Base-by-base conservation (phyloP, 2,113 vertebrate genomes). In the Lepisosteus oculatus region DNA sequence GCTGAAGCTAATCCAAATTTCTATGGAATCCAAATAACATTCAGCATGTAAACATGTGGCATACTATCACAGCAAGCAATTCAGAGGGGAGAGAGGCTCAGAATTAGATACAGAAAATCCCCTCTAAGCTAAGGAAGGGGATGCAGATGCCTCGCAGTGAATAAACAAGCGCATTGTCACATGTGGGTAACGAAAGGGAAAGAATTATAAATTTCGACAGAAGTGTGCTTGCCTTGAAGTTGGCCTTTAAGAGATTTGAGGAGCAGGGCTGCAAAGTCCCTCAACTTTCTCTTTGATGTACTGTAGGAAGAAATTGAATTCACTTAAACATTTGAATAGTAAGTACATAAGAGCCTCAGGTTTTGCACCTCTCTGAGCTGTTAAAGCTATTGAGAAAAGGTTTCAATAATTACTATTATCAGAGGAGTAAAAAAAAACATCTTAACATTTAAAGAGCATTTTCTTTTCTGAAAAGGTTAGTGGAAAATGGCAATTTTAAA, bases 1-100 rank as follows among this genome's bases (percentile, higher is more conserved):
- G 57, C 57, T 59, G 57, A 11, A 3, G 12, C 57, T 59, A 59
- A 59, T 59, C 57, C 12, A 59, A 15, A 59, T 59, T 59, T 59
- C 57, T 59, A 59, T 5, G 57, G 57, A 11, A 15, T 14, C 12
- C 12, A 59, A 59, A 59, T 59, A 59, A n/a, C 2, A 59, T n/a
- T 59, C 12, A n/a, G 57, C 57, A n/a, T 59, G 57, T 59, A 59
- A 59, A 59, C 57, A 59, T 59, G 57, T 59, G 57, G 4, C 57
- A 59, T 5, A 59, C 57, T 59, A 59, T 3, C 57, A 59, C 57
- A 59, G 5, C n/a, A n/a, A 59, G 57, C 57, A 59, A 14, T 5
- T 59, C 57, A 59, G 57, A 59, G 12, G 57, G 57, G 12, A 59
- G 5, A 59, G 57, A 59, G 57, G 57, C n/a, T 15, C 12, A 59